Percentiles rank a stretch among this genome's conserved stretches.
These are phyloP conservation scores for Drosophila falleni DNA, from an alignment of 2,888 invertebrate species.

Conservation along the genomic window DNA sequence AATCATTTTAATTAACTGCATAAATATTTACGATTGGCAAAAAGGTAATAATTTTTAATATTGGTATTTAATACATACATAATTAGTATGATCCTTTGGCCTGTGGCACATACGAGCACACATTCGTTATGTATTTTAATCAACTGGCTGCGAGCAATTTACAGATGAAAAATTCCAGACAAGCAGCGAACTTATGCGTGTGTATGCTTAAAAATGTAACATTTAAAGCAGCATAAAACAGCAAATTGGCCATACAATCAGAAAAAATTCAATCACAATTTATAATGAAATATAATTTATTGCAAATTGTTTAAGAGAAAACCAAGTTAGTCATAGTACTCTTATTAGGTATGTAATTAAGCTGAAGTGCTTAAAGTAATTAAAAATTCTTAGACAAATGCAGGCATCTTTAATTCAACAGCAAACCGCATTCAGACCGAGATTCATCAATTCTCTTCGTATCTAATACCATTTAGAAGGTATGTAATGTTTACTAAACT, in stretches of 20 bases:
- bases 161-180: constrained; percentile 27
- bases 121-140: constrained; percentile 51
- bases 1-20: constrained; percentile 54
- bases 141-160: constrained; percentile 37
- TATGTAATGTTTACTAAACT: constrained; percentile 11
- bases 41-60: constrained; percentile 37
- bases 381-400: constrained; percentile 7
- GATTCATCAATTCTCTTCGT: constrained; percentile 19
- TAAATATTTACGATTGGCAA: constrained; percentile 42
- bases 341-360: constrained; percentile 10
- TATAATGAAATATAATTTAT: constrained; percentile 6
- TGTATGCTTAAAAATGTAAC: constrained; percentile 1
- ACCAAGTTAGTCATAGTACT: background rate
- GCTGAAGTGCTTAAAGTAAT: constrained; percentile 12
- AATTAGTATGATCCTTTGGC: constrained; percentile 44
- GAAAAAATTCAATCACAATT: constrained; percentile 7
- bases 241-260: constrained; percentile 1
- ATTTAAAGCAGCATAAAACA: constrained; percentile 4
- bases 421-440: constrained; percentile 3
- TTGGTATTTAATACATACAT: constrained; percentile 59
- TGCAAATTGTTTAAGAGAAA: background rate
- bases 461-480: constrained; percentile 12
- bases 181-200: background rate
- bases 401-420: constrained; percentile 10
- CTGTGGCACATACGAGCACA: constrained; percentile 2